phyloP scores from a whole-genome alignment of 2,888 invertebrate genomes.

The Ophion obscuratus region DNA sequence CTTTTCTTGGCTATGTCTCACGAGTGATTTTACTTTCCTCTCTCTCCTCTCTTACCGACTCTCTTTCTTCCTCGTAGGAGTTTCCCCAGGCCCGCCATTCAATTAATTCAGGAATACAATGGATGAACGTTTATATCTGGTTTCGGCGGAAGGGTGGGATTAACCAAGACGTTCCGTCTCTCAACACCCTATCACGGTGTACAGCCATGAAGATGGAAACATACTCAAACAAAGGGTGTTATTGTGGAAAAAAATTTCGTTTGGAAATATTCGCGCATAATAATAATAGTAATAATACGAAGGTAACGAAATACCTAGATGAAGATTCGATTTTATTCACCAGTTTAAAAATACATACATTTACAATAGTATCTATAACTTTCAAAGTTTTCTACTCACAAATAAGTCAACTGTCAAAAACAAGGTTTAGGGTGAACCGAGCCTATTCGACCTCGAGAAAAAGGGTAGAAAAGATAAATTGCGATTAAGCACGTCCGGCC shows the following conservation, averaged over 20 bases:
- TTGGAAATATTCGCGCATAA: neutral
- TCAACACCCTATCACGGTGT: neutral
- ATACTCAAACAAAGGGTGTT: no score
- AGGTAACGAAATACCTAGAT: no score
- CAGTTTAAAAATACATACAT: no score
- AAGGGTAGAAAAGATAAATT: no score
- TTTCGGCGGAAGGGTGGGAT: neutral
- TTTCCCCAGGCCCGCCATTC: constrained; percentile 71
- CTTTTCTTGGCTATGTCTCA: constrained; percentile 55
- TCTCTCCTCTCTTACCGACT: constrained; percentile 36
- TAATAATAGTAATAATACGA: no score
- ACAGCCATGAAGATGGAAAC: neutral
- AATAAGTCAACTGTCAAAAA: no score
- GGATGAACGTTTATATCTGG: constrained; percentile 67
- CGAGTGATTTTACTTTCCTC: constrained; percentile 40
- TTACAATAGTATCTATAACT: no score
- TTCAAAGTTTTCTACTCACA: no score
- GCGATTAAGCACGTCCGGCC: no score
- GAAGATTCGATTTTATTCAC: no score
- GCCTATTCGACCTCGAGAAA: no score
- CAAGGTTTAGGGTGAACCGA: no score
- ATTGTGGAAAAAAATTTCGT: neutral
- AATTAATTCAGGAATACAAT: constrained; percentile 81
- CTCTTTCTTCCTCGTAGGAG: constrained; percentile 66
- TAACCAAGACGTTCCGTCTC: constrained; percentile 34